These are phyloP conservation scores for Parasteatoda tepidariorum DNA, from an alignment of 1,140 invertebrate species.

Conservation along the genomic window DNA sequence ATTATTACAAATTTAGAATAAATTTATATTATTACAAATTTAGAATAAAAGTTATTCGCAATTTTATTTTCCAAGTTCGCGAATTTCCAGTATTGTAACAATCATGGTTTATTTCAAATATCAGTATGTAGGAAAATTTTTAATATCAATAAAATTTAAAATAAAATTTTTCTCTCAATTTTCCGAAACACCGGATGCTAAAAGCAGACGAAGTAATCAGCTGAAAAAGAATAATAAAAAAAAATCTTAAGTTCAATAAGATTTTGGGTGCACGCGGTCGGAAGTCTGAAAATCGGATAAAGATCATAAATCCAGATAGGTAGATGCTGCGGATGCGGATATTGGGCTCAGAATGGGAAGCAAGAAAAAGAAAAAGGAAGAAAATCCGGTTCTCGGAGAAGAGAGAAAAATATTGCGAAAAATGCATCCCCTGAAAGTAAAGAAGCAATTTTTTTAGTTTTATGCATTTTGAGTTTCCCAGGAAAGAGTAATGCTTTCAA, in stretches of 20 bases:
- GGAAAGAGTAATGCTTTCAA: too few species aligned
- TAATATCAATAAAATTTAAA: too few species aligned
- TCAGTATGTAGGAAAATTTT: too few species aligned
- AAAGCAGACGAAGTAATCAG: too few species aligned
- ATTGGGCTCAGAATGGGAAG: slow-evolving; percentile 16
- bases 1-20: too few species aligned
- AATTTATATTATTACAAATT: too few species aligned
- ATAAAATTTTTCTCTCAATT: too few species aligned
- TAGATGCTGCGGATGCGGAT: slow-evolving; percentile 28
- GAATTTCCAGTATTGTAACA: too few species aligned
- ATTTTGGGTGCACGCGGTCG: not conserved
- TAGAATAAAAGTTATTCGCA: too few species aligned
- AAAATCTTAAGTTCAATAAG: slow-evolving; percentile 31
- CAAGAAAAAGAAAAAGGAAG: not conserved
- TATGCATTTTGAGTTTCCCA: slow-evolving; percentile 35
- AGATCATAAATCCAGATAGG: slow-evolving; percentile 40
- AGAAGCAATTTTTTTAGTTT: slow-evolving; percentile 11
- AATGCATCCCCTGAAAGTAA: slow-evolving; percentile 5
- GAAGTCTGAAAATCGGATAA: slow-evolving; percentile 44
- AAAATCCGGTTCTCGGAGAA: not conserved
- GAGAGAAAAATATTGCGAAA: slow-evolving; percentile 25
- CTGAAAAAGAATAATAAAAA: not conserved
- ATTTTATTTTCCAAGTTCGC: too few species aligned
- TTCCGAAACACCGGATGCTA: too few species aligned
- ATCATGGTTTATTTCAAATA: too few species aligned